Percentiles rank a stretch among this genome's conserved stretches.
phyloP scores from a whole-genome alignment of 2,797 vertebrate species.

The Perodicticus potto region DNA sequence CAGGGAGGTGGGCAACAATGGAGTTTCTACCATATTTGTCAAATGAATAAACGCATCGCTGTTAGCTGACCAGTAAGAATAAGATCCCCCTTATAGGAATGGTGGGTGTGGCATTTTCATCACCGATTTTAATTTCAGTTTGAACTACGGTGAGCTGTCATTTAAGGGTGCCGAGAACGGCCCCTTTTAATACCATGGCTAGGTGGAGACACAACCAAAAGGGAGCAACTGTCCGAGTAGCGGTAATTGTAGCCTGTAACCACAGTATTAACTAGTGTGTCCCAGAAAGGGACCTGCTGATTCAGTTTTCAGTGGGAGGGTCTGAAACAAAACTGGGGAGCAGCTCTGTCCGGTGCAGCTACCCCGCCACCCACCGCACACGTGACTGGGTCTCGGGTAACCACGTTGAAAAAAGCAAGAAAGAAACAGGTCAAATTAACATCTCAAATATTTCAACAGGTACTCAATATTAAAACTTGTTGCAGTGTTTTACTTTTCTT shows the following conservation, averaged over 20 bases:
- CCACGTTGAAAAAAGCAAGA: neutral
- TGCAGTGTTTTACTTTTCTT: neutral
- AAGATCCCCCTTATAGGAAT: neutral
- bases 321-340: neutral
- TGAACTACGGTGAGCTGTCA: neutral
- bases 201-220: neutral
- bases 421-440: neutral
- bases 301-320: neutral
- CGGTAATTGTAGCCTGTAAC: neutral
- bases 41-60: neutral
- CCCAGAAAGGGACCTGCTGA: neutral
- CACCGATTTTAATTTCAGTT: neutral
- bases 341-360: accelerated
- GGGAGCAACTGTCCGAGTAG: too few species aligned
- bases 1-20: too few species aligned
- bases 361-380: accelerated
- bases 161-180: neutral
- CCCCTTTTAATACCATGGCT: neutral
- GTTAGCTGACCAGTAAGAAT: neutral
- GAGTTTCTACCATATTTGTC: neutral
- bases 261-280: accelerated
- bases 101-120: neutral
- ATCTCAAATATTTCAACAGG: neutral
- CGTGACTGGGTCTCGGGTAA: neutral
- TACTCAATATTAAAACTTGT: neutral